Evolutionary conservation across 1,140 invertebrate genomes (phyloP).

Genomic region (Fopius arisanus): DNA sequence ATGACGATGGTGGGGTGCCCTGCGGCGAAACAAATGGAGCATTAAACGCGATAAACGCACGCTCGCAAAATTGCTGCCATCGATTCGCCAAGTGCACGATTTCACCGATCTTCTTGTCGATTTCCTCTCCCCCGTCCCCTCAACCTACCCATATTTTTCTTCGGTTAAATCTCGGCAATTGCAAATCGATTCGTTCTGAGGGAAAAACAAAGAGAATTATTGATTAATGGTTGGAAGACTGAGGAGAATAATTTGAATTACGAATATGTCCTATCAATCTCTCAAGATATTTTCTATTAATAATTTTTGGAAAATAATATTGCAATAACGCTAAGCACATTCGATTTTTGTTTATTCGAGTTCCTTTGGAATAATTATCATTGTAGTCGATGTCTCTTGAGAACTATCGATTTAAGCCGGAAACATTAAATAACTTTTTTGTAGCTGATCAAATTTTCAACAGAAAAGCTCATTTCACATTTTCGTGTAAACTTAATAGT

Average conservation of each 20-base stretch:
- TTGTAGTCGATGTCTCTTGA: too few species aligned
- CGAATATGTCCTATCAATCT: too few species aligned
- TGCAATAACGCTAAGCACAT: background rate
- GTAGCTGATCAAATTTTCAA: too few species aligned
- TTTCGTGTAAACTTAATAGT: too few species aligned
- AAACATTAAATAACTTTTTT: too few species aligned
- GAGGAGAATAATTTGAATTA: background rate
- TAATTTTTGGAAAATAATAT: too few species aligned
- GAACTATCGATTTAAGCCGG: too few species aligned
- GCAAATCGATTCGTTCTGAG: background rate
- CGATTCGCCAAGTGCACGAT: constrained; percentile 35
- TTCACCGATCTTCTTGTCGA: constrained; percentile 17
- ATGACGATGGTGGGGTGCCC: constrained; percentile 25
- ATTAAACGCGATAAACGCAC: constrained; percentile 42
- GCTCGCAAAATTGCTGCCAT: constrained; percentile 39
- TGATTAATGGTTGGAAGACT: background rate
- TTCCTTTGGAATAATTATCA: too few species aligned
- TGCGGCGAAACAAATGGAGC: constrained; percentile 43
- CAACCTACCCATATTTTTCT: background rate
- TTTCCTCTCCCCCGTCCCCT: background rate
- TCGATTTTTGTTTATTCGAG: too few species aligned
- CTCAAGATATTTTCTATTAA: too few species aligned
- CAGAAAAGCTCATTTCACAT: too few species aligned
- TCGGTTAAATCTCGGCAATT: background rate
- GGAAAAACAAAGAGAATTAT: background rate